phyloP scores from a whole-genome alignment of 2,797 vertebrate genomes.

The Huso huso region DNA sequence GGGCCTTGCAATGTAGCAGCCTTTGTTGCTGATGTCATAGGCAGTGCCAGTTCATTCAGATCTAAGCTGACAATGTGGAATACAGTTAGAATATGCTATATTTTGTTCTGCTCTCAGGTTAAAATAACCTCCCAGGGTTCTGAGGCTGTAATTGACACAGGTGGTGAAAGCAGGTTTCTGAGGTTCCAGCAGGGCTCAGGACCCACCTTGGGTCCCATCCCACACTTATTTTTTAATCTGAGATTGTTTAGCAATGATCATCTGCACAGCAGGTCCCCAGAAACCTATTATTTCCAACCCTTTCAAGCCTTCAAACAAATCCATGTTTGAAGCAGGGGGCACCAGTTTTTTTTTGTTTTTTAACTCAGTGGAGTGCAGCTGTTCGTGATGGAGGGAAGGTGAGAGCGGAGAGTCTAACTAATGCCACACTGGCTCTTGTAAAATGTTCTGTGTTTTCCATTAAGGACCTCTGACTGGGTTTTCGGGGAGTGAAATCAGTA shows the following conservation, averaged over 20 bases:
- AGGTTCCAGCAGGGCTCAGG: constrained; percentile 2
- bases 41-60: too few relatives aligned
- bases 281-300: constrained; percentile 8
- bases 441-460: constrained; percentile 3
- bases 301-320: neutral
- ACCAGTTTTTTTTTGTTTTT: neutral
- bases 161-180: neutral
- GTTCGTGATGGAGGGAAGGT: neutral
- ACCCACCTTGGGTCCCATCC: neutral
- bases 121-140: too few relatives aligned
- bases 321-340: constrained; percentile 4
- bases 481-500: neutral
- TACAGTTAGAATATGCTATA: too few relatives aligned
- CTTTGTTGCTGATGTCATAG: too few relatives aligned
- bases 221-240: neutral
- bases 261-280: constrained; percentile 7
- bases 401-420: neutral
- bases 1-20: too few relatives aligned
- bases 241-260: neutral
- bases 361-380: neutral
- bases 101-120: too few relatives aligned
- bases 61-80: too few relatives aligned
- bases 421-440: neutral
- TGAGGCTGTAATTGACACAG: neutral
- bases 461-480: neutral